phyloP scores from a whole-genome alignment of 2,113 vertebrate genomes.

The Trogon melanurus region DNA sequence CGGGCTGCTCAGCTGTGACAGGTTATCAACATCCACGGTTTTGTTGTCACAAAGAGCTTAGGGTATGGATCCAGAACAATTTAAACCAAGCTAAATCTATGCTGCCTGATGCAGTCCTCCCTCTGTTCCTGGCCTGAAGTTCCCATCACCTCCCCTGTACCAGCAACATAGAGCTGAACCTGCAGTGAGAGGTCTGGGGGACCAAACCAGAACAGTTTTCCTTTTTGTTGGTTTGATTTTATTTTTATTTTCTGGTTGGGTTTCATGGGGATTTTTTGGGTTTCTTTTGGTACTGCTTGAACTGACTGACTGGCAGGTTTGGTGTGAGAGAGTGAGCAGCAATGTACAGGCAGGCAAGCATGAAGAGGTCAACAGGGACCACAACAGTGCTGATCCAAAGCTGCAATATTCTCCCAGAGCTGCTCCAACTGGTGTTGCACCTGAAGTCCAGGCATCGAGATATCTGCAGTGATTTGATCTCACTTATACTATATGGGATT shows the following conservation, averaged over 20 bases:
- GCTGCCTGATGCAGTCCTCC: background rate
- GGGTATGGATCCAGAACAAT: background rate
- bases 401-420: background rate
- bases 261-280: background rate
- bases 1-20: conserved; percentile 10
- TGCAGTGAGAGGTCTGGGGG: background rate
- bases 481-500: background rate
- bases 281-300: background rate
- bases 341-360: background rate
- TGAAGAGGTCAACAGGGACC: background rate
- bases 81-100: background rate
- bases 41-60: background rate
- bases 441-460: background rate
- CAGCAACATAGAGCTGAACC: background rate
- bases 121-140: background rate
- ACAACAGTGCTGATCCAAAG: background rate
- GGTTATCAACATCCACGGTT: background rate
- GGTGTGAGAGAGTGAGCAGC: background rate
- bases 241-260: background rate
- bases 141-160: background rate
- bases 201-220: background rate
- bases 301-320: background rate
- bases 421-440: background rate
- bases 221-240: background rate
- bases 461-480: background rate